These are phyloP conservation scores for Elgaria multicarinata DNA, from an alignment of 2,113 vertebrate genomes.

Conservation along the genomic window DNA sequence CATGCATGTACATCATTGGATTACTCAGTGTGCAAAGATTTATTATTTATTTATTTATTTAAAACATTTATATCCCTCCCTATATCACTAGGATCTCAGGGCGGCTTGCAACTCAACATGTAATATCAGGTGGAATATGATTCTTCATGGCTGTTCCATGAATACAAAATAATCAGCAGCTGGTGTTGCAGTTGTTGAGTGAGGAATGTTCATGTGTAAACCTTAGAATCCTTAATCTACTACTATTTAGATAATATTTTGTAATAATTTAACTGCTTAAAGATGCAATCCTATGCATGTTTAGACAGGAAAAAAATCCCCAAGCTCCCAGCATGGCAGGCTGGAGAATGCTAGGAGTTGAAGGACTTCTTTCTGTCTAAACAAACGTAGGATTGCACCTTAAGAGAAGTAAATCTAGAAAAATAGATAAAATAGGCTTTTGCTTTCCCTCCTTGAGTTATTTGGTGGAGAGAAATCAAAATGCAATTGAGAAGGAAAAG, in stretches of 20 bases:
- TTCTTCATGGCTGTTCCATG: not conserved
- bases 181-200: not conserved
- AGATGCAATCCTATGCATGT: too few species aligned
- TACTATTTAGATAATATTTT: not conserved
- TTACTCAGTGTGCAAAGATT: not conserved
- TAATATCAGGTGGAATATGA: not conserved
- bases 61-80: too few species aligned
- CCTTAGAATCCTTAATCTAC: too few species aligned
- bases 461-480: not conserved
- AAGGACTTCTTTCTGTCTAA: too few species aligned
- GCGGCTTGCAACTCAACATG: not conserved
- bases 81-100: too few species aligned
- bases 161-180: not conserved
- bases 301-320: too few species aligned
- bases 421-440: not conserved
- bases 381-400: too few species aligned
- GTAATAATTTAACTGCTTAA: not conserved
- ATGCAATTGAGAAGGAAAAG: not conserved
- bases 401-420: not conserved
- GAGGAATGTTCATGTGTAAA: not conserved
- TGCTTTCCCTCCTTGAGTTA: not conserved
- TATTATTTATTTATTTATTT: too few species aligned
- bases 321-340: too few species aligned
- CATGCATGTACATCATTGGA: not conserved
- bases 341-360: too few species aligned